A percentile compares a stretch with the other conserved stretches of the same genome.
phyloP scores from a whole-genome alignment of 2,113 vertebrate species.

The Galeopterus variegatus region DNA sequence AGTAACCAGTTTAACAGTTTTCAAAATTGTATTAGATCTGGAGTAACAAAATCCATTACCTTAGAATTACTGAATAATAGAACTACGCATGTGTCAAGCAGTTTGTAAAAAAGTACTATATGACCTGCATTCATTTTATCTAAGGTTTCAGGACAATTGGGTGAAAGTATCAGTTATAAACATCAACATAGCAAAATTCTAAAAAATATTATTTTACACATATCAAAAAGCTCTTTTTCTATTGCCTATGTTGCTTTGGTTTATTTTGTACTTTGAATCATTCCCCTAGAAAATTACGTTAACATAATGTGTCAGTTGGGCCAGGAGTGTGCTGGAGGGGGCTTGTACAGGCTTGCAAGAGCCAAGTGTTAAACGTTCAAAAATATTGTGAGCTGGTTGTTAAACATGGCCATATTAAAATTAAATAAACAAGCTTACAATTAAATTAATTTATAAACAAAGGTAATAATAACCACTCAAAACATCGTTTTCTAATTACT shows the following conservation, averaged over 20 bases:
- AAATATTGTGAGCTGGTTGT: not conserved
- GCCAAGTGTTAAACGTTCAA: not conserved
- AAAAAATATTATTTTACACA: not conserved
- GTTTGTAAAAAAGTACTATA: not conserved
- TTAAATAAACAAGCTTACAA: not conserved
- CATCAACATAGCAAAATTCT: not conserved
- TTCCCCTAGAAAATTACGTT: not conserved
- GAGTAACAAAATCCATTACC: not conserved
- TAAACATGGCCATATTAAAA: not conserved
- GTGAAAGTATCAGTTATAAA: not conserved
- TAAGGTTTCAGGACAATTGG: not conserved
- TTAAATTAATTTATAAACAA: not conserved
- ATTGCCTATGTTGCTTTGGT: not conserved
- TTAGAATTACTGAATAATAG: constrained; percentile 1
- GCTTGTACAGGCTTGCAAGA: not conserved
- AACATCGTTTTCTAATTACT: not conserved
- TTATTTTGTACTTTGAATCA: constrained; percentile 17
- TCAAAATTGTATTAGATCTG: constrained; percentile 17
- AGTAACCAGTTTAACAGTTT: constrained; percentile 19
- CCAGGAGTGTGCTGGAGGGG: not conserved
- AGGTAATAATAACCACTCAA: not conserved
- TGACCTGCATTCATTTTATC: constrained; percentile 12
- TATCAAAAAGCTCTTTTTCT: not conserved
- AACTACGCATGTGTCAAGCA: not conserved
- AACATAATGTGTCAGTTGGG: not conserved